Evolutionary conservation across 2,888 invertebrate species (phyloP), one percentile per base, ranked within the genome.

Genomic region (Dyspetes luteomarginatus): DNA sequence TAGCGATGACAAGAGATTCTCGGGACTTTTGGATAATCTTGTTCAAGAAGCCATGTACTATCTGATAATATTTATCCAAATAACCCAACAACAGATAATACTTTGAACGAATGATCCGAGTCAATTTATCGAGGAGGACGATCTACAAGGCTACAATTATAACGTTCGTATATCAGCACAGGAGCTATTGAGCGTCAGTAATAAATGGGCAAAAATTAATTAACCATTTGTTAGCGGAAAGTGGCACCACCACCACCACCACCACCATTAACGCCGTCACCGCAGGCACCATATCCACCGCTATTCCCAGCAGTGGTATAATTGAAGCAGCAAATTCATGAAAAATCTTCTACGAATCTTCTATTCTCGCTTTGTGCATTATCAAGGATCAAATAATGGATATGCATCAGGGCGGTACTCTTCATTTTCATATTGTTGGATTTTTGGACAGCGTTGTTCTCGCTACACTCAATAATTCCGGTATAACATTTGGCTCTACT

Each of bases 41-140:
- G 89, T 95, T 62, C 93, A 94, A 22, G 95, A 96, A 87, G 91
- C 95, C 5, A 92, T 95, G 75, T 95, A 95, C 86, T 95, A 95
- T 80, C 92, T 94, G 58, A 93, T 95, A 65, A 92, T 95, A 17
- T 96, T 95, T 85, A 95, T 95, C 93, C 95, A 95, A 92, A 94
- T 96, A 73, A 94, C 95, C 0, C 94, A 95, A 82, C 95, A 95
- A 81, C 95, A 95, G 92, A 93, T 94, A 48, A 93, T 94, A 79
- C 89, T 93, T 45, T 96, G 95, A 95, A 93, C 93, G 50, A 93
- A 92, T 19, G 94, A 94, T 91, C 94, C 95, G 0, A 95, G 95
- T 87, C 94, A 94, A 86, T 95, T 95, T 91, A 94, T 95, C 4
- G 95, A 95, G 85, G 95, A 95, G 86, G n/a, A n/a, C n/a, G 95